Base-by-base conservation (phyloP, 2,113 vertebrate species). In the Aphelocoma coerulescens region DNA sequence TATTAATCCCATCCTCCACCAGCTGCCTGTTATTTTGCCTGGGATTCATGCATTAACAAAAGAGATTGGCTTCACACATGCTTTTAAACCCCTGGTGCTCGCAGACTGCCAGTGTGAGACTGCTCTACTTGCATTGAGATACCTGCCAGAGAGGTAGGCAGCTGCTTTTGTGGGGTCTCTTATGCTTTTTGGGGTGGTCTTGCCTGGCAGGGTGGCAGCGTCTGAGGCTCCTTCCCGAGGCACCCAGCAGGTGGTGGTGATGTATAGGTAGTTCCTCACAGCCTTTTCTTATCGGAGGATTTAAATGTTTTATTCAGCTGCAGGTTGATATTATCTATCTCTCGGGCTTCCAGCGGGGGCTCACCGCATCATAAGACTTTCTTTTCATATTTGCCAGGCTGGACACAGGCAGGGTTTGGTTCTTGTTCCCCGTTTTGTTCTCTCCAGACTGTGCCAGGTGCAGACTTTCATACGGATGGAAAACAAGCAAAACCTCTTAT, bases 211-310 rank as follows among this genome's bases (percentile, higher is more conserved):
- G n/a, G 12, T 41, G 35, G 26, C 32, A 30, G n/a, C 0, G 1
- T 8, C 41, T 73, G 67, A 30, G 18, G n/a, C 17, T 57, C 37
- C 37, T 96, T 90, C 83, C 71, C 30, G 12, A 0, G 2, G 21
- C 48, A 81, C 92, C 94, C 96, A 96, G 92, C 91, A 96, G 96
- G 94, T 96, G 95, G 94, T 91, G 76, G 86, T 95, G 83, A 92
- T 78, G 95, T 91, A 86, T 78, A 95, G 91, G 51, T 30, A 63
- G 88, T 81, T 91, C 22, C 33, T 89, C 21, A 4, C 0, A 0
- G 51, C 19, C 52, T 78, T 95, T 96, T 95, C 51, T 95, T 95
- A n/a, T 96, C 73, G 86, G 96, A 92, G 91, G 94, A 24, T 81
- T 91, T 94, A 91, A 86, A 95, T 80, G 51, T 69, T 75, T 66